These are phyloP conservation scores for Vulpes ferrilata DNA, from an alignment of 2,113 vertebrate genomes.

Conservation along the genomic window DNA sequence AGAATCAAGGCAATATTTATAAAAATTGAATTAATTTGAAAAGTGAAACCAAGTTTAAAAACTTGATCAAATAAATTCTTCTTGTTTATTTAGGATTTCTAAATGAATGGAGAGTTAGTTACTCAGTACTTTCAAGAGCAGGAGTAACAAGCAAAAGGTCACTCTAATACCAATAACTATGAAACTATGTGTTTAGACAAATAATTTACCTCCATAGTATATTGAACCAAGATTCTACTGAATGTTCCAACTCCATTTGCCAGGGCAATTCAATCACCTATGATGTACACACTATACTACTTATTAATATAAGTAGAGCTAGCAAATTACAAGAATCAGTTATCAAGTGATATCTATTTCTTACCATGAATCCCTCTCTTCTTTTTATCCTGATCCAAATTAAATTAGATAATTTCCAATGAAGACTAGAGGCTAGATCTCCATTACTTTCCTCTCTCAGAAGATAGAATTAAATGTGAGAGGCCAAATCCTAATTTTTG, in stretches of 20 bases:
- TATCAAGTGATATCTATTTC: background rate
- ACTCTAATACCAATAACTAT: background rate
- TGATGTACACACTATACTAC: too few species aligned
- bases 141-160: background rate
- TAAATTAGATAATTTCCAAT: background rate
- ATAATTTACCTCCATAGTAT: background rate
- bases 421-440: background rate
- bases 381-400: background rate
- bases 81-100: background rate
- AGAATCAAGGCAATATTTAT: background rate
- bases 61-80: background rate
- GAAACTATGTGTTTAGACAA: background rate
- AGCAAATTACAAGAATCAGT: background rate
- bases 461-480: background rate
- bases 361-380: background rate
- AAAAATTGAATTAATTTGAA: background rate
- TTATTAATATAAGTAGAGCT: background rate
- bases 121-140: background rate
- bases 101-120: background rate
- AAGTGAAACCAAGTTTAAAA: conserved; percentile 21
- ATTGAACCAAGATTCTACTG: background rate
- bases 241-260: background rate
- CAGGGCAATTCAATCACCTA: background rate
- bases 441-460: background rate
- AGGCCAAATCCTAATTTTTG: background rate